Base-by-base conservation (phyloP, 2,113 vertebrate species). In the Melanerpes aurifrons region DNA sequence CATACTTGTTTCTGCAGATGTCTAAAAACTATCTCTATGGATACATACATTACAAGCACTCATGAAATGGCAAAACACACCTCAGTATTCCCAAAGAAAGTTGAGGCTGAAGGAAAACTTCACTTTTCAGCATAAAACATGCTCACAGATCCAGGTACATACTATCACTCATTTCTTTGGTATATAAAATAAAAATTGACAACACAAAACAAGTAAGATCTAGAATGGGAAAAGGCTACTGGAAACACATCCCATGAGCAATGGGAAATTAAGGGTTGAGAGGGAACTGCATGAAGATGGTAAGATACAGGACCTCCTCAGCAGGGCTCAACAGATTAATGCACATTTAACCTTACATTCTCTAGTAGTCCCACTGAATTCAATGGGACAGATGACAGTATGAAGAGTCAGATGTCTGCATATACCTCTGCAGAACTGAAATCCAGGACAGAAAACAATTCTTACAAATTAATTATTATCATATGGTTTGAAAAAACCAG, bases 281-380 rank as follows among this genome's bases (percentile, higher is more conserved):
- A 11, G 6, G 15, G 29, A 74, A 70, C 50, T 2, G 26, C 45
- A 62, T 0, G 0, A 20, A 77, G 40, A 25, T 2, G 5, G 29
- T 17, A 69, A 66, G 56, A n/a, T 16, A 24, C 15, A 73, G 50
- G 12, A 61, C 1, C 5, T 37, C 64, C n/a, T 35, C 31, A 43
- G 13, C 7, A 45, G 32, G 15, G 28, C 68, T 69, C 8, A 0
- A 16, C 17, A 70, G n/a, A 45, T 5, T 20, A n/a, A 50, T 1
- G 1, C 15, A 8, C 11, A 14, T 7, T 3, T 64, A 43, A 68
- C 35, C 68, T 20, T 1, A 37, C 15, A 29, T 4, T 80, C n/a
- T 62, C 20, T 8, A 25, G 3, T 3, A 43, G 22, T 35, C 29
- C 62, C 17, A 29, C 32, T 26, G 31, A 56, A 12, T 76, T 25